Percentiles rank a stretch among this genome's conserved stretches.
Conservation (phyloP, 2,797 vertebrate genomes). For the Falco cherrug region DNA sequence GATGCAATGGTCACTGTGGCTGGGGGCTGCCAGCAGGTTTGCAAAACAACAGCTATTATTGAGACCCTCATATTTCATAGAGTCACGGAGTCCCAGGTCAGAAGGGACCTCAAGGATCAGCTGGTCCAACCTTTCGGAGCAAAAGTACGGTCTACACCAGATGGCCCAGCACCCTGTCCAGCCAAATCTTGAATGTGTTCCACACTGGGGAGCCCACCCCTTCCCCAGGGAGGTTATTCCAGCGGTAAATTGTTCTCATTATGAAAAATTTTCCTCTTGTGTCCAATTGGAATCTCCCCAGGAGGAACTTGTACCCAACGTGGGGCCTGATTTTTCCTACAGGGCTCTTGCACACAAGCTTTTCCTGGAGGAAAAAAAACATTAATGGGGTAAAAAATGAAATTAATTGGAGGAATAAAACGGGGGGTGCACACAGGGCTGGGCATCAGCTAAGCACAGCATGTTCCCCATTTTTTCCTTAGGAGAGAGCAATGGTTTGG, state of each 20-base stretch:
- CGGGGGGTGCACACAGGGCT: neutral
- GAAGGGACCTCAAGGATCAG: neutral
- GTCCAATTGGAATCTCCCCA: neutral
- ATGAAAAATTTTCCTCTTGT: neutral
- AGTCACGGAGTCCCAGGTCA: neutral
- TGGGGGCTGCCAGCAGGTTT: neutral
- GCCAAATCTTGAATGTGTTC: neutral
- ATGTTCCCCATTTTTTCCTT: neutral
- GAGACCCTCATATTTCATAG: neutral
- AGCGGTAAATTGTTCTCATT: neutral
- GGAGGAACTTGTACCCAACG: neutral
- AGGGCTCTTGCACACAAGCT: neutral
- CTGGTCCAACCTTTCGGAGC: neutral
- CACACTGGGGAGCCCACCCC: neutral
- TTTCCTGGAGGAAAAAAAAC: neutral
- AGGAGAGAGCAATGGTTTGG: neutral
- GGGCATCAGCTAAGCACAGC: neutral
- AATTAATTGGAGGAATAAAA: neutral
- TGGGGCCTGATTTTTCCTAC: neutral
- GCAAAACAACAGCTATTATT: neutral
- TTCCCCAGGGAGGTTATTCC: neutral
- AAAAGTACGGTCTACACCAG: neutral
- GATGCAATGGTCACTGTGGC: fast-evolving
- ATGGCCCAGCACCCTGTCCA: neutral
- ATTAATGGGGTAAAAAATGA: neutral